These are phyloP conservation scores for Chelonus formosanus DNA, from an alignment of 2,888 invertebrate genomes.

Conservation along the genomic window DNA sequence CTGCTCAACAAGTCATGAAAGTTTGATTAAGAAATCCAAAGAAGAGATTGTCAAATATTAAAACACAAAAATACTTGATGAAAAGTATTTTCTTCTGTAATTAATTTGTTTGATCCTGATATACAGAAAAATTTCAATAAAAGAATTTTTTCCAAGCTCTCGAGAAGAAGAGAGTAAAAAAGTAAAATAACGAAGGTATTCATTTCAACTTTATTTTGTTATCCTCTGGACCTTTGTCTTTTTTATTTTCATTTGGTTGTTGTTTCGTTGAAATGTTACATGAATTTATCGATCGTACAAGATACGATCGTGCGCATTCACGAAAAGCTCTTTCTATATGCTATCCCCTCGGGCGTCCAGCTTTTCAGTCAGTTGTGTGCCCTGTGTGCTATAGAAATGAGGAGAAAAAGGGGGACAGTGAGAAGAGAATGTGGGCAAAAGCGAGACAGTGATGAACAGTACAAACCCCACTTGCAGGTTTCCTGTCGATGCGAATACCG, in stretches of 20 bases:
- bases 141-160: no score
- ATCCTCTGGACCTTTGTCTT: not conserved
- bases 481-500: conserved; percentile 16
- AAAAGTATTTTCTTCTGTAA: not conserved
- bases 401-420: no score
- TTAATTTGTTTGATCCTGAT: no score
- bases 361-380: conserved; percentile 6
- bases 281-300: conserved; percentile 12
- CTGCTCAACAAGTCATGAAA: not conserved
- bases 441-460: not conserved
- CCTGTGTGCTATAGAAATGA: no score
- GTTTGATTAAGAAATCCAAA: conserved; percentile 14
- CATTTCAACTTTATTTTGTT: not conserved
- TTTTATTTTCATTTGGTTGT: not conserved
- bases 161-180: no score
- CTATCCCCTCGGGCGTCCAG: not conserved
- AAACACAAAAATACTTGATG: not conserved
- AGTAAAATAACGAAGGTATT: not conserved
- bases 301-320: conserved; percentile 8
- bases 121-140: no score
- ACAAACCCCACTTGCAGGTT: conserved; percentile 1
- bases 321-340: conserved; percentile 6
- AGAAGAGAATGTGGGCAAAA: not conserved
- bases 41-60: not conserved
- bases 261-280: not conserved